Base-by-base conservation (phyloP, 2,113 vertebrate genomes). In the Phoxinus phoxinus region DNA sequence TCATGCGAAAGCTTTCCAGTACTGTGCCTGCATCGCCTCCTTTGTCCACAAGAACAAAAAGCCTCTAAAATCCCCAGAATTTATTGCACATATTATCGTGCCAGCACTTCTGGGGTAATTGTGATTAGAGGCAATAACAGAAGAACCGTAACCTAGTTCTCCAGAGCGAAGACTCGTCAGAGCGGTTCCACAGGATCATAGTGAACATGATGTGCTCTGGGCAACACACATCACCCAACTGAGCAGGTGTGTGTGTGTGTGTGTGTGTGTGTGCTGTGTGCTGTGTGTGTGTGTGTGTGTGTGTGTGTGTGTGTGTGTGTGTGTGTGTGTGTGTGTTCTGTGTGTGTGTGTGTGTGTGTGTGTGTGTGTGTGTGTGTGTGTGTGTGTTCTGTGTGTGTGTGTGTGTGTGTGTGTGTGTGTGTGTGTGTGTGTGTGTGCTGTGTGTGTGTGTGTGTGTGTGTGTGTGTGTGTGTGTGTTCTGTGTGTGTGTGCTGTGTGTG, bases 11-110 rank as follows among this genome's bases (percentile, higher is more conserved):
- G 72, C 25, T 86, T 77, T 77, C 32, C 32, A 30, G 32, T 76
- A 23, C 19, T 46, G 41, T 58, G 27, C 3, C 4, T 48, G 15
- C 25, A 44, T 46, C 59, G 21, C 15, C 11, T 37, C 58, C 41
- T 69, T 48, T 3, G 0, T 13, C 32, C 72, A 77, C 67, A 41
- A 30, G n/a, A 69, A 53, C 17, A 53, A 6, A 53, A 19, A 53
- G 51, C 51, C 51, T 53, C 17, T 6, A 53, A 19, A 19, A 53
- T 53, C 58, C 19, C n/a, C 53, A 46, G 5, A 86, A 67, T 82
- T 75, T 82, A 82, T 51, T 56, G 58, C 30, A 44, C 37, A 83
- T 56, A n/a, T 76, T 51, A 83, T 83, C 77, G 2, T 15, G 53
- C 8, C 58, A 58, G 51, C 10, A 53, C 69, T 83, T 82, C 32